A percentile compares a stretch with the other conserved stretches of the same genome.
phyloP scores from a whole-genome alignment of 2,888 invertebrate species.

The Drosophila meridiana region DNA sequence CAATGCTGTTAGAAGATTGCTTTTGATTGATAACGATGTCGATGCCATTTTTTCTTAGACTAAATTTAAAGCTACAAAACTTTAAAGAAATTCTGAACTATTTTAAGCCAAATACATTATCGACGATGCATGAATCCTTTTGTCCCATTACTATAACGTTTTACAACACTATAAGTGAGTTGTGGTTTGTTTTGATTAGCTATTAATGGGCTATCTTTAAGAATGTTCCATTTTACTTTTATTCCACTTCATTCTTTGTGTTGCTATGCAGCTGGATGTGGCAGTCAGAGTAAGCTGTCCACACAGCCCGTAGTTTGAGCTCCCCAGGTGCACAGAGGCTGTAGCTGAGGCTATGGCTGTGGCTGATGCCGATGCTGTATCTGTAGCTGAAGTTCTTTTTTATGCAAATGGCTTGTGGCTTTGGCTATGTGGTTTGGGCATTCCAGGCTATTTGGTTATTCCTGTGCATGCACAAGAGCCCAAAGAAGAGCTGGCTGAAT shows the following conservation, averaged over 20 bases:
- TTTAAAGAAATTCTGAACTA: too few species aligned
- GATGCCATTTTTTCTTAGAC: not conserved
- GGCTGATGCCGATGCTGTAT: not conserved
- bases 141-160: not conserved
- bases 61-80: not conserved
- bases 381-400: conserved; percentile 19
- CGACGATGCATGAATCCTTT: not conserved
- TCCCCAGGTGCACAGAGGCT: conserved; percentile 9
- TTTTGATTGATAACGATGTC: not conserved
- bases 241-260: not conserved
- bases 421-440: conserved; percentile 24
- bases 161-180: conserved; percentile 1
- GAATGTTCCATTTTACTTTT: not conserved
- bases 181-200: not conserved
- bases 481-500: conserved; percentile 22
- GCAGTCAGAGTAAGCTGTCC: conserved; percentile 16
- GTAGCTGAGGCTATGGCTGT: not conserved
- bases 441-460: conserved; percentile 32
- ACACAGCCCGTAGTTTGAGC: conserved; percentile 16
- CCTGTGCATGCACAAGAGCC: conserved; percentile 48
- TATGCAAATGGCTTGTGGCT: conserved; percentile 41
- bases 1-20: not conserved
- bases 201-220: not conserved
- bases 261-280: conserved; percentile 9
- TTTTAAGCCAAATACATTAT: not conserved